Evolutionary conservation across 2,888 invertebrate genomes (phyloP), one percentile per base, ranked within the genome.

Genomic region (Aspidiotus destructor): DNA sequence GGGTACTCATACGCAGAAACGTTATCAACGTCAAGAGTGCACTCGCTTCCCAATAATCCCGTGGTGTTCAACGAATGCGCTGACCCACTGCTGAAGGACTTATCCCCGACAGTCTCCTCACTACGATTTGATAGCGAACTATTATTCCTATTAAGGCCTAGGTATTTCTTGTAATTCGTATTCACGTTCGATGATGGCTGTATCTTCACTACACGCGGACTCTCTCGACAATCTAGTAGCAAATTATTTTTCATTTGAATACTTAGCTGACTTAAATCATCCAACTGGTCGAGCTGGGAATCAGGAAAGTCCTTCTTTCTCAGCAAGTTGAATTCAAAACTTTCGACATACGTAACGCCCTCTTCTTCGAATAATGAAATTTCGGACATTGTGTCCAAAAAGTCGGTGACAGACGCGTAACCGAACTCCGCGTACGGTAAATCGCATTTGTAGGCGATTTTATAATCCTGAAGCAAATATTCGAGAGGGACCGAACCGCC

Each of bases 191-290:
- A 13, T 5, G 8, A 17, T 40, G 58, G 42, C 48, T 60, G 58
- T 8, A 67, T 2, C 8, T 28, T 67, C 1, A 67, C 48, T n/a
- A 13, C 60, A 7, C 67, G 44, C 41, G 58, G 58, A 15, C 48
- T 9, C 52, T 8, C 11, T 9, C 28, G 16, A 13, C 48, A 44
- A 8, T n/a, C 40, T 16, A 67, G 15, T 8, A 58, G 48, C 55
- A 67, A 52, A 67, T 67, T 52, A 52, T 67, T 67, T n/a, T 44
- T 17, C 41, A 67, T n/a, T 60, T 67, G 48, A n/a, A 67, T 15
- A 44, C 60, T 42, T 7, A 67, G 17, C 8, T 58, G 16, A 8
- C 58, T 28, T 42, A 67, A 15, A 10, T 67, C 67, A n/a, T 40
- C 48, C 28, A 28, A 28, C 2, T 28, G 28, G 28, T 28, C 28